phyloP scores from a whole-genome alignment of 2,797 vertebrate species.

The Apodemus agrarius region DNA sequence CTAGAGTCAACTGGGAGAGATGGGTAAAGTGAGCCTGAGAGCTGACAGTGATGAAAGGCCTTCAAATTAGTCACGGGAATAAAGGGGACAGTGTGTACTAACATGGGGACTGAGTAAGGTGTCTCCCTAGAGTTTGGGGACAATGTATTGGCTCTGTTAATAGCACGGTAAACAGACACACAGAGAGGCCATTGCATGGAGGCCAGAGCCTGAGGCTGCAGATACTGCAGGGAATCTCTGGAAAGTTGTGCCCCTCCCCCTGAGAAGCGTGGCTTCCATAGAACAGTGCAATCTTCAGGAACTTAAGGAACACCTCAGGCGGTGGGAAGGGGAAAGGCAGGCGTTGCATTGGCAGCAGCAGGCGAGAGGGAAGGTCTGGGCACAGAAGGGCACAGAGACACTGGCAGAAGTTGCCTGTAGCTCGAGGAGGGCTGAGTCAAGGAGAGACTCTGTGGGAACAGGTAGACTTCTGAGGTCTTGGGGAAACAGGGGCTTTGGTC shows the following conservation, averaged over 20 bases:
- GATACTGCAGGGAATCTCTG: neutral
- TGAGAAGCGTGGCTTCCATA: too few species aligned
- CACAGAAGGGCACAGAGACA: neutral
- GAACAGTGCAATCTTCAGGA: neutral
- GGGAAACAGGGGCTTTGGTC: neutral
- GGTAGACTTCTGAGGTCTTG: neutral
- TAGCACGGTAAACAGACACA: neutral
- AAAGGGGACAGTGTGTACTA: neutral
- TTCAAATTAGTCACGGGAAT: neutral
- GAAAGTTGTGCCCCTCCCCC: neutral
- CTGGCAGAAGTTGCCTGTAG: neutral
- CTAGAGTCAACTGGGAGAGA: neutral
- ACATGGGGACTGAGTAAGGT: neutral
- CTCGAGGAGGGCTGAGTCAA: rapidly evolving
- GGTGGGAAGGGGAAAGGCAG: neutral
- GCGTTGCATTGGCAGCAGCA: too few species aligned
- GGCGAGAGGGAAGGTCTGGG: rapidly evolving
- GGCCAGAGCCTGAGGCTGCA: neutral
- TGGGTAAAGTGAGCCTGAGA: neutral
- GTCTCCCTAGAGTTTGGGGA: neutral
- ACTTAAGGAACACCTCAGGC: neutral
- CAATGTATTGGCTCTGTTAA: neutral
- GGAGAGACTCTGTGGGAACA: rapidly evolving
- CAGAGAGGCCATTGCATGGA: too few species aligned
- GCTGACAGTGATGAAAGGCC: neutral